A percentile compares a stretch with the other conserved stretches of the same genome.
These are phyloP conservation scores for Dicerorhinus sumatrensis DNA, from an alignment of 2,113 vertebrate genomes.

Conservation along the genomic window DNA sequence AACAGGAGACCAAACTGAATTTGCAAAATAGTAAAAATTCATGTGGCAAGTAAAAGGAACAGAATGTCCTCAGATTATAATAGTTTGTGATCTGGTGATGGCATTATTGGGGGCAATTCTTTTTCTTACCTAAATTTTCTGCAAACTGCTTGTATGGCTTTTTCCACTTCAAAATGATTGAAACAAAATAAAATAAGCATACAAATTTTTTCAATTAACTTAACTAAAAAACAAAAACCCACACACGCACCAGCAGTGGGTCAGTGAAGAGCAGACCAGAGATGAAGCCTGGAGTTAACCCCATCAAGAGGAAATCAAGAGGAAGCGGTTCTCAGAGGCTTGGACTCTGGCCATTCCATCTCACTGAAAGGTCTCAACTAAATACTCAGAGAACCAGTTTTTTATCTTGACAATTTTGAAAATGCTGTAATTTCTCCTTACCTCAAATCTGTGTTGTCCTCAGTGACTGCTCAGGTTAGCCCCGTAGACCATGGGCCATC, in stretches of 20 bases:
- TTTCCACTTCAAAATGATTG: neutral
- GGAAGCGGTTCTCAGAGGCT: neutral
- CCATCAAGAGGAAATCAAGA: neutral
- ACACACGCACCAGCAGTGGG: neutral
- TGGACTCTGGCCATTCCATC: neutral
- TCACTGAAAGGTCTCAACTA: fast-evolving
- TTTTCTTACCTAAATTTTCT: neutral
- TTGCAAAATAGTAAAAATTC: neutral
- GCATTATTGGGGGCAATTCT: neutral
- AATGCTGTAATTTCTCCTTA: neutral
- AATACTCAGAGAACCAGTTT: neutral
- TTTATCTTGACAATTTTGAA: neutral
- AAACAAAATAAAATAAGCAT: neutral
- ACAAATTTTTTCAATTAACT: neutral
- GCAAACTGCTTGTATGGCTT: neutral
- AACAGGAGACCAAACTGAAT: neutral
- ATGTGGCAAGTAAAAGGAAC: neutral
- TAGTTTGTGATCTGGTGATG: neutral
- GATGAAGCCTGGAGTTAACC: neutral
- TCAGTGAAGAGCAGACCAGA: neutral
- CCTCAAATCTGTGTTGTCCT: neutral
- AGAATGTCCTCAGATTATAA: neutral
- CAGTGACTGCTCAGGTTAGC: neutral
- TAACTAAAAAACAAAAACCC: neutral
- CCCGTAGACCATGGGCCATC: neutral